Evolutionary conservation across 2,888 invertebrate genomes (phyloP), one percentile per base, ranked within the genome.

Genomic region (Crioceris asparagi): DNA sequence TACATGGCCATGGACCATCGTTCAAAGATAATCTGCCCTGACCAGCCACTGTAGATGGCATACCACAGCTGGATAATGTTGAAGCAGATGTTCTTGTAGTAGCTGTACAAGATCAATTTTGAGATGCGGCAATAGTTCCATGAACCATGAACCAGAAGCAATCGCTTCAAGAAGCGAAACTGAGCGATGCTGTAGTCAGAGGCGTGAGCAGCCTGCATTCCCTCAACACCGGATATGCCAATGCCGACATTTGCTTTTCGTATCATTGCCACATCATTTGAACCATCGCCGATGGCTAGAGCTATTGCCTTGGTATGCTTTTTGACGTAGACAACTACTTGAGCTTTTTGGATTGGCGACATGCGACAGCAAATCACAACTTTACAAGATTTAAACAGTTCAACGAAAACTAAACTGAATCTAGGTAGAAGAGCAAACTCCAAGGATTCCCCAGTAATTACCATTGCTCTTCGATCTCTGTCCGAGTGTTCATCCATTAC

Each of bases 21-120:
- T 66, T 99, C 98, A 67, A 98, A 98, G 44, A 98, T 73, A 57
- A 97, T 93, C 66, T 98, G 97, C 15, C 98, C 98, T n/a, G 94
- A 93, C 90, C 96, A 98, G 45, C 93, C 96, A 41, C 91, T 93
- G 62, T 91, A 84, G 51, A 94, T 84, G 32, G 97, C 96, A 69
- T 96, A 98, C 96, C 96, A 97, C 40, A 97, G 73, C 70, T 98
- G 96, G 59, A 98, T 96, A 48, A 98, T 91, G 67, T 97, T 98
- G 14, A 99, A 75, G 62, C 96, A 97, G 58, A 98, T 96, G 69
- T 98, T 98, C 69, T 98, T 98, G 72, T 98, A 97, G 71, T 97
- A 98, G 55, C 92, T 96, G 71, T 97, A 98, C 43, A 97, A 74
- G 58, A 97, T 96, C 37, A 97, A 75, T 69, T 96, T 97, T 68